Percentiles rank a stretch among this genome's conserved stretches.
phyloP scores from a whole-genome alignment of 2,113 vertebrate species.

The Prunella himalayana region DNA sequence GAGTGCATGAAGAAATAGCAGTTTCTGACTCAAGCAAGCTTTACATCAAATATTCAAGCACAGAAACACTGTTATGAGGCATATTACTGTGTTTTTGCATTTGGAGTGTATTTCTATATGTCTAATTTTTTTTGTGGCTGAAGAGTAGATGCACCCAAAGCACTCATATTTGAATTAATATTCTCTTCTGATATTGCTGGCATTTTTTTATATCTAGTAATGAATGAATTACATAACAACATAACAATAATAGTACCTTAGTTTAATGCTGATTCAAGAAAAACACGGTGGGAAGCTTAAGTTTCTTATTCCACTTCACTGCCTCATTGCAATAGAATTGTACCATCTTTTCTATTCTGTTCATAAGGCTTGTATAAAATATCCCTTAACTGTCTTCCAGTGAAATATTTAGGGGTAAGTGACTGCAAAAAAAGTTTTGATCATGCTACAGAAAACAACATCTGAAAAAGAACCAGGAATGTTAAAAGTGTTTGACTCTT shows the following conservation, averaged over 20 bases:
- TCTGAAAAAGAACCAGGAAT: background rate
- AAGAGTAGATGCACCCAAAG: background rate
- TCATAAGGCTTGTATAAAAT: background rate
- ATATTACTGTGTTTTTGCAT: background rate
- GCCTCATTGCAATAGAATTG: background rate
- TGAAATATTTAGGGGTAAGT: background rate
- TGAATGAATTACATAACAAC: background rate
- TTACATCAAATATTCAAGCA: background rate
- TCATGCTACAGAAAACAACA: background rate
- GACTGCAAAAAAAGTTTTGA: background rate
- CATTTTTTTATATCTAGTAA: background rate
- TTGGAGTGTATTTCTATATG: background rate
- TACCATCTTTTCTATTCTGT: background rate
- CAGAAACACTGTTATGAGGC: background rate
- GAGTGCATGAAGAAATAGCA: background rate
- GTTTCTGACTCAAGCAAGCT: background rate
- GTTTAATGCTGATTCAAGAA: background rate
- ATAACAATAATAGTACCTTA: background rate
- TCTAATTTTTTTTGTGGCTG: background rate
- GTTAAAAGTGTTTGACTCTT: background rate
- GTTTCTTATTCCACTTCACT: background rate
- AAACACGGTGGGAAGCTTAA: background rate
- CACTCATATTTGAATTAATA: background rate
- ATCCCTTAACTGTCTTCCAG: background rate
- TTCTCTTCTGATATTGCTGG: background rate